Base-by-base conservation (phyloP, 35 echinoderm and acorn worm genomes). In the Anneissia japonica region DNA sequence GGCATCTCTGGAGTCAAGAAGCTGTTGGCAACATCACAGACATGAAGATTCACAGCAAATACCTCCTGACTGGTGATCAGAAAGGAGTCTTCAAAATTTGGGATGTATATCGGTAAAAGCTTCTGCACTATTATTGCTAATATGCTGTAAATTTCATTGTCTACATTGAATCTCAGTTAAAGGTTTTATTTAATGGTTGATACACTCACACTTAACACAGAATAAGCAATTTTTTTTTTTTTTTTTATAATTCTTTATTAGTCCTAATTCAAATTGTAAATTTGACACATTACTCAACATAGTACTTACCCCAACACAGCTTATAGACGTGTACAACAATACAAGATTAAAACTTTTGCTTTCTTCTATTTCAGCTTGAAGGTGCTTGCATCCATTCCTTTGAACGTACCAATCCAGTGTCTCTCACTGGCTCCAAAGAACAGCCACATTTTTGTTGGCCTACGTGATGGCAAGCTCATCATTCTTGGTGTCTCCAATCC, bases 381-480 rank as follows among this genome's bases (percentile, higher is more conserved):
- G 28, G 83, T 89, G 13, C 55, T 84, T 13, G 89, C 86, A 43
- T 92, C 88, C 31, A 82, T 99, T 75, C 92, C 89, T 41, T 74
- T 99, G 4, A 77, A 94, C 37, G 74, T 99, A 16, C 89, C 96
- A 19, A 89, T 99, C 40, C 96, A 99, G 89, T 89, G 91, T 78
- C 39, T 99, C 3, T 86, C 88, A 9, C 86, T 99, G 43, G 96
- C 93, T 17, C 96, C 96, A 11, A 92, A 93, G 13, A 94, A 91
- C 82, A 99, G 96, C 39, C 96, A 99, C 72, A 88, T 99, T 38
- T 77, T 99, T 72, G 92, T 93, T 23, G 96, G 96, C 39, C 77
- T 99, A 35, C 77, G 92, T 33, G 96, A 99, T 80, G 96, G 96
- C 77, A 99, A 99, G 73, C 96, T 99, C 14, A 99, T 99, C 86